Percentiles rank a stretch among this genome's conserved stretches.
These are phyloP conservation scores for Anadara kagoshimensis DNA, from an alignment of 1,140 invertebrate species.

Conservation along the genomic window DNA sequence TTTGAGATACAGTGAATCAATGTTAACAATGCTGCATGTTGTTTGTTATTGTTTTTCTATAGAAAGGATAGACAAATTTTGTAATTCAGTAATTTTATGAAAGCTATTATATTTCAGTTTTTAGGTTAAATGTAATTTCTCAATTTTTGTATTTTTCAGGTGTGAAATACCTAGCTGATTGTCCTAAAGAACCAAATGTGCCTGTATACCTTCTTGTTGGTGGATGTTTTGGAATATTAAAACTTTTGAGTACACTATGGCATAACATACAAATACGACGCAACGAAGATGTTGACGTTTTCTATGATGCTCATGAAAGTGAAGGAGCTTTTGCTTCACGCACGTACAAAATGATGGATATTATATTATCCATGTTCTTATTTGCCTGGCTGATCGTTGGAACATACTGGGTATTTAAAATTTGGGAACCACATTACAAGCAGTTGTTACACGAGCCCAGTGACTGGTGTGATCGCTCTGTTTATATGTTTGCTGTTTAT, in stretches of 20 bases:
- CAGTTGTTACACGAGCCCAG: constrained; percentile 78
- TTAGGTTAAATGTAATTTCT: neutral
- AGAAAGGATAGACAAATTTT: too few relatives aligned
- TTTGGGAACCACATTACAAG: constrained; percentile 65
- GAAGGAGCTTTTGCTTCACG: constrained; percentile 61
- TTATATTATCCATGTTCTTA: constrained; percentile 78
- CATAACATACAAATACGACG: constrained; percentile 77
- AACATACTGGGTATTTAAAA: constrained; percentile 57
- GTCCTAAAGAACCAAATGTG: constrained; percentile 63
- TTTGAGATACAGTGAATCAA: too few relatives aligned
- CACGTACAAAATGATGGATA: constrained; percentile 72
- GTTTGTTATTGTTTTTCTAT: too few relatives aligned
- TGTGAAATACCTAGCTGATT: constrained; percentile 70
- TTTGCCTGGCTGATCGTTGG: constrained; percentile 76
- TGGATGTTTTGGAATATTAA: constrained; percentile 65
- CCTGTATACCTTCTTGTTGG: constrained; percentile 69
- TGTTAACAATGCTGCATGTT: too few relatives aligned
- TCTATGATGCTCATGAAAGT: constrained; percentile 57
- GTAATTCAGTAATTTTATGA: too few relatives aligned
- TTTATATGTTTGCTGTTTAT: constrained; percentile 72
- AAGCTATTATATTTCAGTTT: neutral
- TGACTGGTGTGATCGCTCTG: constrained; percentile 67
- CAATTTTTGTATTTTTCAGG: constrained; percentile 51
- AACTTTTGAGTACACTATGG: constrained; percentile 77
- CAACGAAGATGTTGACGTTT: constrained; percentile 30